Conservation (phyloP, 2,888 invertebrate genomes). For the Horisme vitalbata region DNA sequence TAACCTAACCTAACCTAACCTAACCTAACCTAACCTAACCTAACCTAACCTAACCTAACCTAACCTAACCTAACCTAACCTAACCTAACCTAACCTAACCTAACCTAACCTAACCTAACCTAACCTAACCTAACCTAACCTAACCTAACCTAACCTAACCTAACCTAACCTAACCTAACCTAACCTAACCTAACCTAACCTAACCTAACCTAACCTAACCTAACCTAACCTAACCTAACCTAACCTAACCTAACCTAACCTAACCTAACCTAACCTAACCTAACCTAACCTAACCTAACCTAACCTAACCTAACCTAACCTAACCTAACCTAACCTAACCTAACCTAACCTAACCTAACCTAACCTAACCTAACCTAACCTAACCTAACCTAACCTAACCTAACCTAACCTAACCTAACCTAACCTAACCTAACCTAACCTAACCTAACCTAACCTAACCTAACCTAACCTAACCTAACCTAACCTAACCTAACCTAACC, state of each 20-base stretch:
- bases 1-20: constrained; percentile 23
- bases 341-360: constrained; percentile 6
- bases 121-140: constrained; percentile 25
- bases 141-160: constrained; percentile 20
- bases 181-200: constrained; percentile 36
- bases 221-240: constrained; percentile 6
- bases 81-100: constrained; percentile 25
- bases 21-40: constrained; percentile 30
- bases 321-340: constrained; percentile 9
- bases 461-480: constrained; percentile 18
- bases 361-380: constrained; percentile 8
- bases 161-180: constrained; percentile 20
- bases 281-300: constrained; percentile 31
- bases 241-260: constrained; percentile 27
- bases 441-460: constrained; percentile 18
- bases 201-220: constrained; percentile 36
- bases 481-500: constrained; percentile 8
- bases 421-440: constrained; percentile 19
- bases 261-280: constrained; percentile 23
- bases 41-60: constrained; percentile 35
- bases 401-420: constrained; percentile 18
- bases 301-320: constrained; percentile 19
- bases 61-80: constrained; percentile 35
- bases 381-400: constrained; percentile 12
- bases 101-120: constrained; percentile 17